Percentiles rank a stretch among this genome's conserved stretches.
phyloP scores from a whole-genome alignment of 2,797 vertebrate genomes.

The Sus cebifrons region DNA sequence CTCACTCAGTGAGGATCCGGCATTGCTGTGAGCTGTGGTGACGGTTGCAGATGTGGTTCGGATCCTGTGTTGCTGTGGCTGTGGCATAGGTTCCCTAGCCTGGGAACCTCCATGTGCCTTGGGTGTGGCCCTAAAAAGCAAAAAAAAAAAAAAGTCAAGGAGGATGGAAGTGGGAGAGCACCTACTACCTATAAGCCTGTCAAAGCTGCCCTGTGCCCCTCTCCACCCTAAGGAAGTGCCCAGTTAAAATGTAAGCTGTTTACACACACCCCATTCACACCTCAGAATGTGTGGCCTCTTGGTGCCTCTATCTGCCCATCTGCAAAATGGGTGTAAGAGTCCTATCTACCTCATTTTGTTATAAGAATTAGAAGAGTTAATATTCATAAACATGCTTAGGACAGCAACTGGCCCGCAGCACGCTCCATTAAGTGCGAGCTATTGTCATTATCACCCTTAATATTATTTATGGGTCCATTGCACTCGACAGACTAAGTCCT shows the following conservation, averaged over 20 bases:
- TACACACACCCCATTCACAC: background rate
- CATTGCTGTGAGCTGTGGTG: no score
- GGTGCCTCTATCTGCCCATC: background rate
- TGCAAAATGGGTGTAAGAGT: background rate
- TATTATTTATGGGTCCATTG: background rate
- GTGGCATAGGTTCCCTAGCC: no score
- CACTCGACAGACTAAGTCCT: background rate
- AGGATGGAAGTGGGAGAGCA: rapidly evolving
- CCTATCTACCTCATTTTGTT: background rate
- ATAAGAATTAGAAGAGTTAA: background rate
- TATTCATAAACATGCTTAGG: background rate
- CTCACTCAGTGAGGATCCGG: no score
- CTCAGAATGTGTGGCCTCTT: background rate
- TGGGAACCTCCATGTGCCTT: no score
- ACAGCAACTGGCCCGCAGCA: background rate
- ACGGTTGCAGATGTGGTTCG: no score
- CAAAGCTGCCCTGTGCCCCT: background rate
- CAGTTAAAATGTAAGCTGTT: background rate
- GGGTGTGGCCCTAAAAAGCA: no score
- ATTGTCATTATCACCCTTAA: background rate
- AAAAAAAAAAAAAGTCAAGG: no score
- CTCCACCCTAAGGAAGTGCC: background rate
- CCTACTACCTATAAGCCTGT: background rate
- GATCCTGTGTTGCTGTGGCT: no score
- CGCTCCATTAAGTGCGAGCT: background rate